Percentiles rank a stretch among this genome's conserved stretches.
Conservation (phyloP, 2,113 vertebrate genomes). For the Vidua chalybeata region DNA sequence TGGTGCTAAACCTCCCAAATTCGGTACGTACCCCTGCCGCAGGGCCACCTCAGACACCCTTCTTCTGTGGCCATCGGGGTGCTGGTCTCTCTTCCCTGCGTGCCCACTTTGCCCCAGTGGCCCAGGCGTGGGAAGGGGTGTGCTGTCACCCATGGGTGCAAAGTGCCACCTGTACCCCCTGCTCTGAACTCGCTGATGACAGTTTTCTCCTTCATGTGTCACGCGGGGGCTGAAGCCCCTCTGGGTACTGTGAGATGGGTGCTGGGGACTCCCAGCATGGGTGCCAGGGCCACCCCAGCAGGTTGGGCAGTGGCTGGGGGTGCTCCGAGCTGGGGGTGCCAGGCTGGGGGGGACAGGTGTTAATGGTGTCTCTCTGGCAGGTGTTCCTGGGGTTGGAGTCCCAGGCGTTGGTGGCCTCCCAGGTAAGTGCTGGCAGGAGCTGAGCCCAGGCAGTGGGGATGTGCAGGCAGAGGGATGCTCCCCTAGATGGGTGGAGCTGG, state of each 20-base stretch:
- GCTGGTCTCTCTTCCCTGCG: fast-evolving
- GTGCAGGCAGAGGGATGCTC: not conserved
- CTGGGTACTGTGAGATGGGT: not conserved
- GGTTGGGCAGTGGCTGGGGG: not conserved
- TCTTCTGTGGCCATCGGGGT: fast-evolving
- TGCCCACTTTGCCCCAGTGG: fast-evolving
- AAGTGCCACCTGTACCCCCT: not conserved
- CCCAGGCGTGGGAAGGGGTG: fast-evolving
- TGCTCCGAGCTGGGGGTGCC: fast-evolving
- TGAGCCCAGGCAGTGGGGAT: not conserved
- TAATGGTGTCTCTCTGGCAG: constrained; percentile 1
- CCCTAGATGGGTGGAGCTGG: not conserved
- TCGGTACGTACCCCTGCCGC: constrained; percentile 40
- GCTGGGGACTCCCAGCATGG: not conserved
- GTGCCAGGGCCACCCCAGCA: not conserved
- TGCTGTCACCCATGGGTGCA: not conserved
- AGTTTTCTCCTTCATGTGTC: not conserved
- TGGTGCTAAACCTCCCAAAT: constrained; percentile 75
- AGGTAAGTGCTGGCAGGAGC: not conserved
- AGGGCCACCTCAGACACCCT: not conserved
- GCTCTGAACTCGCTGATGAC: not conserved
- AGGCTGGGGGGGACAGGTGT: fast-evolving
- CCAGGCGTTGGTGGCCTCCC: constrained; percentile 38
- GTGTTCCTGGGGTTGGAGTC: constrained; percentile 27
- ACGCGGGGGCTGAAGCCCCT: not conserved